Percentiles rank a stretch among this genome's conserved stretches.
Conservation (phyloP, 2,797 vertebrate species). For the Acrossocheilus wenchowensis region DNA sequence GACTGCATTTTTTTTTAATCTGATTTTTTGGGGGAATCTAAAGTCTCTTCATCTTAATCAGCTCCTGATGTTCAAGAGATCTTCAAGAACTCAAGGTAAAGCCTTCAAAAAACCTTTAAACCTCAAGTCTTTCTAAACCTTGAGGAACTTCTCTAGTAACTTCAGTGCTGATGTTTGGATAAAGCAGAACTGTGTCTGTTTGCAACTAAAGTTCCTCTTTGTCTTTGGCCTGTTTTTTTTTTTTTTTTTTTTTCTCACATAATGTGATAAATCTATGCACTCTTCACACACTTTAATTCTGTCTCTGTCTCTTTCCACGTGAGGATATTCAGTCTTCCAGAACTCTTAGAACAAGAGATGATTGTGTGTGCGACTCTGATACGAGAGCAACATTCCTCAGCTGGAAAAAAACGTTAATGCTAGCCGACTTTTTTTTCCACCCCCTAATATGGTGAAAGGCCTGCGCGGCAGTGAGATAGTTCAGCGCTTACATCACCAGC, state of each 20-base stretch:
- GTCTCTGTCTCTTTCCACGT: not conserved
- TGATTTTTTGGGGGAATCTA: not conserved
- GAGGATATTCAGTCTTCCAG: not conserved
- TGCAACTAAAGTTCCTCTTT: not conserved
- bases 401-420: not conserved
- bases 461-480: conserved; percentile 33
- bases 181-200: not conserved
- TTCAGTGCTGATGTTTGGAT: not conserved
- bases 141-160: not conserved
- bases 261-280: not conserved
- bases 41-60: not conserved
- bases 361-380: conserved; percentile 14
- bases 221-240: not conserved
- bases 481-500: conserved; percentile 51
- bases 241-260: not conserved
- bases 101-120: not conserved
- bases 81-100: not conserved
- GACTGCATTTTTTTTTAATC: not conserved
- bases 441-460: conserved; percentile 51
- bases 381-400: conserved; percentile 52
- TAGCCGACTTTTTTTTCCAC: conserved; percentile 34
- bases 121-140: not conserved
- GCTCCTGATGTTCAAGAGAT: not conserved
- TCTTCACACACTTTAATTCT: not conserved
- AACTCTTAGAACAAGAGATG: not conserved